Conservation (phyloP, 2,888 invertebrate genomes). For the Drosophila ustulata region DNA sequence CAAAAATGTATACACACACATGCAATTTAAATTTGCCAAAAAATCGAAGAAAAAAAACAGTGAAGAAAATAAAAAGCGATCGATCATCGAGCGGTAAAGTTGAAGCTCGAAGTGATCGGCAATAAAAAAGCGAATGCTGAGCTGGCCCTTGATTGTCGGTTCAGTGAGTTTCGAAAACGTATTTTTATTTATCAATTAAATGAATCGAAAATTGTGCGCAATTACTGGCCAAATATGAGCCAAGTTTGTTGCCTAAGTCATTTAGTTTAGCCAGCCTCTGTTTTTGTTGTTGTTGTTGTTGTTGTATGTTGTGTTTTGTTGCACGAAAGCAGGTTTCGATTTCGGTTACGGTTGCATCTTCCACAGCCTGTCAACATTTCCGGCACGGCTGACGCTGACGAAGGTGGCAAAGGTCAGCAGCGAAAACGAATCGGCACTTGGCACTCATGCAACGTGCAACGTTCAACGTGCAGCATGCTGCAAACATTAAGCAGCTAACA, state of each 20-base stretch:
- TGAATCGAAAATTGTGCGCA: constrained; percentile 63
- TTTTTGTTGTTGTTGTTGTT: background rate
- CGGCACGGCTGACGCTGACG: constrained; percentile 57
- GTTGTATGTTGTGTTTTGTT: background rate
- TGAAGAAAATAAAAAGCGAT: constrained; percentile 14
- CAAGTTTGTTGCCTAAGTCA: constrained; percentile 53
- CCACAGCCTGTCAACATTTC: constrained; percentile 54
- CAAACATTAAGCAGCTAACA: constrained; percentile 2
- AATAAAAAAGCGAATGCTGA: constrained; percentile 43
- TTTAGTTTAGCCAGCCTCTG: constrained; percentile 13
- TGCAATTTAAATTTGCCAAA: constrained; percentile 36
- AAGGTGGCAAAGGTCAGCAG: constrained; percentile 68
- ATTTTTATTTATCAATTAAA: constrained; percentile 68
- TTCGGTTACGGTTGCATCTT: constrained; percentile 49
- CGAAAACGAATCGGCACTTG: constrained; percentile 62
- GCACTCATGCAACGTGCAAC: constrained; percentile 50
- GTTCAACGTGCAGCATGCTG: constrained; percentile 25
- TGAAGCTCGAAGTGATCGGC: constrained; percentile 29
- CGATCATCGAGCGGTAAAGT: constrained; percentile 25
- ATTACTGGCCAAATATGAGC: constrained; percentile 63
- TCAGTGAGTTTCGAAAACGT: constrained; percentile 38
- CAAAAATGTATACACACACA: constrained; percentile 31
- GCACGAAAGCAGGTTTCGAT: constrained; percentile 39
- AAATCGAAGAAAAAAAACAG: background rate
- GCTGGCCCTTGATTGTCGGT: constrained; percentile 43